phyloP scores from a whole-genome alignment of 2,113 vertebrate genomes.

The Microcebus griseorufus region DNA sequence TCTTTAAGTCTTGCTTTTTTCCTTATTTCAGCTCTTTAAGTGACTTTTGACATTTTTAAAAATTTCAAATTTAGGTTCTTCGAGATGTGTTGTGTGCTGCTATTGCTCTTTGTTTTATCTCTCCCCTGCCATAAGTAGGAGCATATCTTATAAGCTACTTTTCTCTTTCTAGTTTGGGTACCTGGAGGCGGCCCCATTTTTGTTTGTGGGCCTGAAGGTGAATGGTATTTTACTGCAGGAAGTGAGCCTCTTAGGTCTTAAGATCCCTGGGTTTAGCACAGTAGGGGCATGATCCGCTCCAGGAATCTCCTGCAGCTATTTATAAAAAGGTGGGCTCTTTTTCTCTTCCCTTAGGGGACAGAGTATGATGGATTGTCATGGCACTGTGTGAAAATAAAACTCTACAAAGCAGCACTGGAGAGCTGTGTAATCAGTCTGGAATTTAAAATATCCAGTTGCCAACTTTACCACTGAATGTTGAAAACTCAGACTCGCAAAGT shows the following conservation, averaged over 20 bases:
- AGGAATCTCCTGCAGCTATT: slow-evolving; percentile 37
- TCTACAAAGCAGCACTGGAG: not conserved
- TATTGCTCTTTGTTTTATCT: not conserved
- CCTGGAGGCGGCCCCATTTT: not conserved
- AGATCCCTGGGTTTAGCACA: not conserved
- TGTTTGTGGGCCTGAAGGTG: not conserved
- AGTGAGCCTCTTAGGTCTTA: not conserved
- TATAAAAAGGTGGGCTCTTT: slow-evolving; percentile 1
- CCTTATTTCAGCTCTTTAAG: not conserved
- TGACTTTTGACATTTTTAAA: not conserved
- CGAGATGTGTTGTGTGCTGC: not conserved
- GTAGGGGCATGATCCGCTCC: not conserved
- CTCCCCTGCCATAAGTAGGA: not conserved
- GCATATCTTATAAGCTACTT: not conserved
- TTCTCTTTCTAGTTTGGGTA: not conserved
- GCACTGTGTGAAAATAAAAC: slow-evolving; percentile 34
- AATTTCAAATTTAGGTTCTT: not conserved
- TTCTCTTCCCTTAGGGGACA: not conserved
- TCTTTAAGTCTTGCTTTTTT: not conserved
- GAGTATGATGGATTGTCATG: not conserved
- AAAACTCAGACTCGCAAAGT: not conserved
- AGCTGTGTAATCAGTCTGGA: not conserved
- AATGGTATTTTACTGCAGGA: not conserved
- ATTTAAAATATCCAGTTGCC: slow-evolving; percentile 46
- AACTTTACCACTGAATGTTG: not conserved